Evolutionary conservation across 2,888 invertebrate species (phyloP).

Genomic region (Synanthedon tipuliformis): DNA sequence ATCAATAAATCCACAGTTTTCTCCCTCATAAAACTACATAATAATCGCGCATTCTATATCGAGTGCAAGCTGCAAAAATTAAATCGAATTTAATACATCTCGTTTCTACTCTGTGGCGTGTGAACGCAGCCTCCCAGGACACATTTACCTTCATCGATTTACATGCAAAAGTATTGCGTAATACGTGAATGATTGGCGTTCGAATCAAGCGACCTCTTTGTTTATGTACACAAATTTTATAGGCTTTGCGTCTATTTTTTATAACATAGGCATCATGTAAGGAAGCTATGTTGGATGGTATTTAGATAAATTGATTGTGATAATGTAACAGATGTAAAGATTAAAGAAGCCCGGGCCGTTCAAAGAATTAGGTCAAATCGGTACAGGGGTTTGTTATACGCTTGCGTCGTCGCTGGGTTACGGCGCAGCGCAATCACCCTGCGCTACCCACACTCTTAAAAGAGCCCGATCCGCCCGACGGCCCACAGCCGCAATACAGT

Average conservation of each 20-base stretch:
- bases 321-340: neutral
- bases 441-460: neutral
- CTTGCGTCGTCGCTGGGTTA: conserved; percentile 25
- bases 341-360: conserved; percentile 8
- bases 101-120: conserved; percentile 1
- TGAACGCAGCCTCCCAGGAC: conserved; percentile 8
- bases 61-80: neutral
- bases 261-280: too few species aligned
- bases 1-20: neutral
- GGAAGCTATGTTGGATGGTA: too few species aligned
- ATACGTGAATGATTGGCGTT: neutral
- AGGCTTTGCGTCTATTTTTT: too few species aligned
- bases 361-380: conserved; percentile 36
- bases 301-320: too few species aligned
- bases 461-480: neutral
- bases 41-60: neutral
- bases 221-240: too few species aligned
- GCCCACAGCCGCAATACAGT: conserved; percentile 10
- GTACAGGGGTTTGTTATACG: conserved; percentile 14
- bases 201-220: too few species aligned
- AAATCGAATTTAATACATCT: neutral
- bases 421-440: conserved; percentile 12
- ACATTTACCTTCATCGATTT: conserved; percentile 7
- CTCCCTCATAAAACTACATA: too few species aligned
- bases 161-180: neutral